Conservation (phyloP, 2,888 invertebrate species). For the Globia sparganii region DNA sequence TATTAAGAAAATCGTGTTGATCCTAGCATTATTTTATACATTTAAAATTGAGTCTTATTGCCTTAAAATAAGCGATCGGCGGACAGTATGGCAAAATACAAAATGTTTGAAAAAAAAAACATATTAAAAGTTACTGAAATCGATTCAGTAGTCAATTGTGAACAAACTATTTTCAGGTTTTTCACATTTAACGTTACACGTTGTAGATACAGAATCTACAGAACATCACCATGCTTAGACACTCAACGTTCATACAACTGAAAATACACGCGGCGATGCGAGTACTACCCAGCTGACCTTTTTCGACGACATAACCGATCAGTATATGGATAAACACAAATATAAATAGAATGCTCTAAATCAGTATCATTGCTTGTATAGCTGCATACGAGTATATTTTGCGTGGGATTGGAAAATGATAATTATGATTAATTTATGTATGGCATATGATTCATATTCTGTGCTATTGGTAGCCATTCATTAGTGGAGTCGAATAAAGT, state of each 20-base stretch:
- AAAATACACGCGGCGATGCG: neutral
- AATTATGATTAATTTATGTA: neutral
- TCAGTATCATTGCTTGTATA: neutral
- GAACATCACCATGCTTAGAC: neutral
- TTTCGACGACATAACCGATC: slow-evolving; percentile 5
- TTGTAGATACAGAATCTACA: neutral
- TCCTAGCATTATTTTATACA: no score
- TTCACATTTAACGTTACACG: no score
- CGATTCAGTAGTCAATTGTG: no score
- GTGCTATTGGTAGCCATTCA: neutral
- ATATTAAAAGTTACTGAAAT: no score
- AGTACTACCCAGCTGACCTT: slow-evolving; percentile 21
- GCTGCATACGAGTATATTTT: neutral
- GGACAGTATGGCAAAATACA: no score
- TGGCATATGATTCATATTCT: neutral
- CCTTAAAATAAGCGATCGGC: no score
- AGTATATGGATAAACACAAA: slow-evolving; percentile 10
- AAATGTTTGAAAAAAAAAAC: no score
- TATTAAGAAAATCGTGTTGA: no score
- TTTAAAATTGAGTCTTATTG: no score
- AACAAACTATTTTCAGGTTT: no score
- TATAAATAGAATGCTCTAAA: slow-evolving; percentile 30
- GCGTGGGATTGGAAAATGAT: neutral
- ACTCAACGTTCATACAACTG: neutral
- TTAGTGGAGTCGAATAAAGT: neutral